phyloP scores from a whole-genome alignment of 1,140 invertebrate species.

The Leguminivora glycinivorella region DNA sequence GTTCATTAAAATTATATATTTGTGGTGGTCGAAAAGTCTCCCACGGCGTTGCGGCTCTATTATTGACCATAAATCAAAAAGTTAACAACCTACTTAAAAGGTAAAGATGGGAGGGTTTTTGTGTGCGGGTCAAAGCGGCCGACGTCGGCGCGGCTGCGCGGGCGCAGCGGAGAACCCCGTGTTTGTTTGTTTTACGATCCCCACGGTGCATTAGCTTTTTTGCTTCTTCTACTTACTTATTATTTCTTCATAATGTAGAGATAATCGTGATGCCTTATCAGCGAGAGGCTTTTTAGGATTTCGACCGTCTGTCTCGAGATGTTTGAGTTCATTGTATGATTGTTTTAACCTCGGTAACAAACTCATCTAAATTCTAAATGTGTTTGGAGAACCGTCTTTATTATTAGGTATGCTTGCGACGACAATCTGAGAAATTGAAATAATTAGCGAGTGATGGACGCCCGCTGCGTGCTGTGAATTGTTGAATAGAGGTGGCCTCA shows the following conservation, averaged over 20 bases:
- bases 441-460: conserved; percentile 72
- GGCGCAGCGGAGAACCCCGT: conserved; percentile 52
- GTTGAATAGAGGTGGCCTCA: conserved; percentile 25
- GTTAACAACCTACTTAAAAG: conserved; percentile 79
- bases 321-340: conserved; percentile 25
- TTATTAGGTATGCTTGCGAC: conserved; percentile 69
- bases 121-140: conserved; percentile 70
- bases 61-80: conserved; percentile 79
- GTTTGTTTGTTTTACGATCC: conserved; percentile 76
- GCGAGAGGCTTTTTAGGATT: conserved; percentile 42
- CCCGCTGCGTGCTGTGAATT: conserved; percentile 55
- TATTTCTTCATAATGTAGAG: conserved; percentile 58
- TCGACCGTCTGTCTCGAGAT: conserved; percentile 7
- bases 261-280: conserved; percentile 60
- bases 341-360: conserved; percentile 31
- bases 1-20: conserved; percentile 74
- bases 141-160: conserved; percentile 58
- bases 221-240: conserved; percentile 63
- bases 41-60: conserved; percentile 77
- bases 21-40: conserved; percentile 68
- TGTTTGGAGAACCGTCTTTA: conserved; percentile 60
- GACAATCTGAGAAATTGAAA: conserved; percentile 73
- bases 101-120: conserved; percentile 71
- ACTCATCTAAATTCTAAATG: conserved; percentile 63
- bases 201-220: conserved; percentile 75